A percentile compares a stretch with the other conserved stretches of the same genome.
These are phyloP conservation scores for Falco peregrinus DNA, from an alignment of 2,797 vertebrate genomes.

Conservation along the genomic window DNA sequence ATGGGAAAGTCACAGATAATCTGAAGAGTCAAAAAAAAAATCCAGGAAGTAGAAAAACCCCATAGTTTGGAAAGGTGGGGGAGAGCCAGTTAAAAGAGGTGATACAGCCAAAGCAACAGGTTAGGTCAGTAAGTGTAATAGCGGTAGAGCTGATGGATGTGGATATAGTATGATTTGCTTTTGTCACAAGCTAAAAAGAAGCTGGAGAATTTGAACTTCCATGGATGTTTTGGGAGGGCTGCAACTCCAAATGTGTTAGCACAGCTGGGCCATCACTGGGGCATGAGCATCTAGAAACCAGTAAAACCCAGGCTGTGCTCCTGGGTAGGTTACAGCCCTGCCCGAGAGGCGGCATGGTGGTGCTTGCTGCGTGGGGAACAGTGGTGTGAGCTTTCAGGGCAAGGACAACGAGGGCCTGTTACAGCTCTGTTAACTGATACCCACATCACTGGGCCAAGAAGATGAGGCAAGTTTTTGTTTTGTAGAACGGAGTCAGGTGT, in stretches of 20 bases:
- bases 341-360: neutral
- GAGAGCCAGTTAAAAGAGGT: neutral
- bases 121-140: neutral
- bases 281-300: neutral
- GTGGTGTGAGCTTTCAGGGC: neutral
- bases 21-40: neutral
- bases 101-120: neutral
- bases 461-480: neutral
- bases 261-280: neutral
- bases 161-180: neutral
- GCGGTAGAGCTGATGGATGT: neutral
- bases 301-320: neutral
- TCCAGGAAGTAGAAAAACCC: rapidly evolving
- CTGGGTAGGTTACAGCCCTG: neutral
- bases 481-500: neutral
- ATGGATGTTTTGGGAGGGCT: neutral
- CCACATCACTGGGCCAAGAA: neutral
- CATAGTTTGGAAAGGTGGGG: neutral
- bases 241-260: neutral
- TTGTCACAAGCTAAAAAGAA: neutral
- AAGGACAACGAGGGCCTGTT: neutral
- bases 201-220: neutral
- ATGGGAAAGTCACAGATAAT: neutral
- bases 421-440: neutral
- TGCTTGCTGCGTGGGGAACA: neutral